Conservation (phyloP, 2,113 vertebrate species). For the Serilophus lunatus region DNA sequence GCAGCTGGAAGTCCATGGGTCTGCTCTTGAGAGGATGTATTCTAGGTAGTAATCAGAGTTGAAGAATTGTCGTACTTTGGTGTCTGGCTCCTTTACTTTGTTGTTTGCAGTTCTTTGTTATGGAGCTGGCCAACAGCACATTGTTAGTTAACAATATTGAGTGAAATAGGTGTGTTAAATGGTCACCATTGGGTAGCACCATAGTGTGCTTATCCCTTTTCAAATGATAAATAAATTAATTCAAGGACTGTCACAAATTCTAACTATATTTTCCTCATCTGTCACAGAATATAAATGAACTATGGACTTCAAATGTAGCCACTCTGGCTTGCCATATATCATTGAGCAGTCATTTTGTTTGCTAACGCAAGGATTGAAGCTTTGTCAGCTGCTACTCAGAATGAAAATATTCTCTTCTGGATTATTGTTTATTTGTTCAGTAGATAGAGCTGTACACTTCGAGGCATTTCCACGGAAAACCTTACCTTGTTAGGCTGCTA, state of each 20-base stretch:
- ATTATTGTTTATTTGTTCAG: not conserved
- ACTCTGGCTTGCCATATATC: not conserved
- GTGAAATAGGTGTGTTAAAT: not conserved
- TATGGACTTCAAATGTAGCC: not conserved
- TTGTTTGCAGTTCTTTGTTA: not conserved
- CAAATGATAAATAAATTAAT: not conserved
- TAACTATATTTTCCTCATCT: not conserved
- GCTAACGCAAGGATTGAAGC: not conserved
- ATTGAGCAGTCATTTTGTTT: not conserved
- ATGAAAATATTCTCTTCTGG: not conserved
- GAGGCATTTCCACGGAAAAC: not conserved
- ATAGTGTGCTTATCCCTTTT: not conserved
- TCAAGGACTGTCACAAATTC: not conserved
- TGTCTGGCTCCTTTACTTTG: not conserved
- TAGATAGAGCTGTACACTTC: not conserved
- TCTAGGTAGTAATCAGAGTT: not conserved
- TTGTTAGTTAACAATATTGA: not conserved
- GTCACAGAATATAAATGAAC: not conserved
- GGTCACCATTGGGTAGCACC: not conserved
- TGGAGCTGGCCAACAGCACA: not conserved
- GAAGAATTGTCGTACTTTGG: not conserved
- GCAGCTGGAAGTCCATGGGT: not conserved
- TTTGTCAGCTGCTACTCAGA: not conserved
- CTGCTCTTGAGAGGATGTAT: not conserved
- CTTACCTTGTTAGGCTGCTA: not conserved